Evolutionary conservation across 2,797 vertebrate genomes (phyloP).

Genomic region (Huso huso): DNA sequence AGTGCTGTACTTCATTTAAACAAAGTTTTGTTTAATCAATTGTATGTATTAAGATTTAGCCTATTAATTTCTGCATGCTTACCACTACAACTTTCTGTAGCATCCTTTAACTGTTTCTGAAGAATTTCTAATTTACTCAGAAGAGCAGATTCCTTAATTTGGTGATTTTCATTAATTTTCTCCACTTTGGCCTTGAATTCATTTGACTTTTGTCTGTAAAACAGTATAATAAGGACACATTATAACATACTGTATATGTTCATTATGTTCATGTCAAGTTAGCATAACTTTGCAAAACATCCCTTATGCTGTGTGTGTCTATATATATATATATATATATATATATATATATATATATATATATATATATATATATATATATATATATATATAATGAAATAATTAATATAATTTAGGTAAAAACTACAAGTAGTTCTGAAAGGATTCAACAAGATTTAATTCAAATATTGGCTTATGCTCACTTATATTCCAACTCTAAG

Average conservation of each 20-base stretch:
- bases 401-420: not conserved
- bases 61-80: not conserved
- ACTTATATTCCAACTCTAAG: slow-evolving; percentile 47
- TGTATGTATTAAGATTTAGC: too few species aligned
- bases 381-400: not conserved
- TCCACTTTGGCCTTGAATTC: slow-evolving; percentile 38
- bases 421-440: not conserved
- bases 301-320: too few species aligned
- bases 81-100: slow-evolving; percentile 43
- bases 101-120: slow-evolving; percentile 39
- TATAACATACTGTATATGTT: too few species aligned
- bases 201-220: slow-evolving; percentile 40
- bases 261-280: too few species aligned
- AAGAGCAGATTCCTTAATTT: slow-evolving; percentile 35
- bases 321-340: not conserved
- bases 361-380: too few species aligned
- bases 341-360: too few species aligned
- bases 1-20: too few species aligned
- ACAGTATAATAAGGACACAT: not conserved
- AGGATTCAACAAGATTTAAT: not conserved
- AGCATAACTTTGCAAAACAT: too few species aligned
- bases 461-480: slow-evolving; percentile 22
- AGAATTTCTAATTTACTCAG: slow-evolving; percentile 36
- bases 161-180: slow-evolving; percentile 40
- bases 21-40: not conserved